Evolutionary conservation across 1,140 invertebrate species (phyloP), one percentile per base, ranked within the genome.

Genomic region (Leucophenga varia): DNA sequence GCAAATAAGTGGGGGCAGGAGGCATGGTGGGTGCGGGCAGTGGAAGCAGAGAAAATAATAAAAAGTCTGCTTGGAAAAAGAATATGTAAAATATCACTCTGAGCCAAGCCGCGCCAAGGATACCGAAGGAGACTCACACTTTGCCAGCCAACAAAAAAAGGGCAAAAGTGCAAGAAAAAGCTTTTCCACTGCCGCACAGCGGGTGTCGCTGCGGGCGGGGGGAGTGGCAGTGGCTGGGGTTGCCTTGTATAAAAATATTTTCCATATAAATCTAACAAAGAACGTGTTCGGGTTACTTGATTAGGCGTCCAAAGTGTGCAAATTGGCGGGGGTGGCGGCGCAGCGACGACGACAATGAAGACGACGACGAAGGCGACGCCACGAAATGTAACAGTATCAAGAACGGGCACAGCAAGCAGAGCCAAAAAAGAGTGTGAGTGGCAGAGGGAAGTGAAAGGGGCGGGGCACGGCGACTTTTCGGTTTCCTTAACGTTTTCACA

Each of bases 211-310:
- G 47, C 25, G 45, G 47, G 50, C 47, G 37, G 32, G 10, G n/a
- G n/a, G n/a, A n/a, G n/a, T n/a, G n/a, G n/a, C n/a, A n/a, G n/a
- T n/a, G n/a, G n/a, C n/a, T n/a, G n/a, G n/a, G 4, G 13, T 14
- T 14, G 12, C 5, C 53, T 59, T 59, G 63, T 65, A 67, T 65
- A 63, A 65, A 65, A 65, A 67, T 65, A 65, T 65, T 65, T 67
- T 65, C 63, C 59, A 67, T 65, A 65, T 65, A 65, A 65, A 65
- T 65, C 63, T 65, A 65, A 65, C 63, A 67, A 65, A 57, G 63
- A 59, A 65, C 63, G 63, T 65, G 63, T 65, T 65, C 53, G 63
- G 63, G 63, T 65, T 65, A 63, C 63, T 65, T 65, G 63, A 65
- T 65, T 65, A 65, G 63, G 63, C 59, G 49, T 12, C 32, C 43